phyloP scores from a whole-genome alignment of 1,140 invertebrate species.

The Stegodyphus mimosarum region DNA sequence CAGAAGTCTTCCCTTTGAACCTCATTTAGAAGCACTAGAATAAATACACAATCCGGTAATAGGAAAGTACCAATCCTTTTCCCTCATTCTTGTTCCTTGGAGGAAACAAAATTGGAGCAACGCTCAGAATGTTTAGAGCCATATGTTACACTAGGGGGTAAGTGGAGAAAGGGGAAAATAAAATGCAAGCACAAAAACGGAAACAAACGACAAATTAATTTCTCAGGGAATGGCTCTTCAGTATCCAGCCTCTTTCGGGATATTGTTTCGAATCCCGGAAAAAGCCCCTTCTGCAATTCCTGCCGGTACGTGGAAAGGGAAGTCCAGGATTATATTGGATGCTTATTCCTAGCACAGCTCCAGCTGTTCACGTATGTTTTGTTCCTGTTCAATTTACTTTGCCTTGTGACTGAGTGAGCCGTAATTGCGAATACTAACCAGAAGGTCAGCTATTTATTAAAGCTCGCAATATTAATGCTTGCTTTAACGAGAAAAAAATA shows the following conservation, averaged over 20 bases:
- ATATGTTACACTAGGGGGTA: background rate
- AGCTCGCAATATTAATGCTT: background rate
- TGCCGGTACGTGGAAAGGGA: background rate
- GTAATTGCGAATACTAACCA: background rate
- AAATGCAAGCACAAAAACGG: background rate
- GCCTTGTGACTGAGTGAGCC: background rate
- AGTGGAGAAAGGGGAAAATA: background rate
- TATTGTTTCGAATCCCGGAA: background rate
- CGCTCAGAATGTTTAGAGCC: too few species aligned
- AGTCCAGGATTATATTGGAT: conserved; percentile 7
- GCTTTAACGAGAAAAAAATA: too few species aligned
- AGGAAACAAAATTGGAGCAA: too few species aligned
- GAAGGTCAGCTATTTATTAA: background rate
- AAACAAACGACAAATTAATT: conserved; percentile 10
- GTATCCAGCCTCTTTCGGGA: too few species aligned
- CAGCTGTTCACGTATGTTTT: conserved; percentile 2
- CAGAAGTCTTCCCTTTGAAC: too few species aligned
- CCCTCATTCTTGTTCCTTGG: too few species aligned
- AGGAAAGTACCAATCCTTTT: too few species aligned
- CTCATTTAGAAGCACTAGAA: too few species aligned
- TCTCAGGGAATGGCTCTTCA: background rate
- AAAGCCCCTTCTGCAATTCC: background rate
- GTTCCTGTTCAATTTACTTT: background rate
- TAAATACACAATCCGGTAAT: too few species aligned
- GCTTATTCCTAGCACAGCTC: background rate